phyloP scores from a whole-genome alignment of 2,888 invertebrate genomes.

The Lepidocyrtoides sp. region DNA sequence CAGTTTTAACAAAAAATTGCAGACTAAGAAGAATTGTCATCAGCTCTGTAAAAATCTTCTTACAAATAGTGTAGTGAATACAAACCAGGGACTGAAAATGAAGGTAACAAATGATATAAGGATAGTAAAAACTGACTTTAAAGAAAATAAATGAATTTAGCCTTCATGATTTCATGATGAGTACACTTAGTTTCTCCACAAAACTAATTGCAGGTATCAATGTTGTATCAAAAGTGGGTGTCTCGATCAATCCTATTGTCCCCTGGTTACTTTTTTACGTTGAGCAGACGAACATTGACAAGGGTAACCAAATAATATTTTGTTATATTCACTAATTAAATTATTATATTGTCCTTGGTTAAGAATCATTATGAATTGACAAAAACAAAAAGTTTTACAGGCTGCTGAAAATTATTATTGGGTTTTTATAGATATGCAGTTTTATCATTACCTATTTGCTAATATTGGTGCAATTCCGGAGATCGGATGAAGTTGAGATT shows the following conservation, averaged over 20 bases:
- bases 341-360: too few species aligned
- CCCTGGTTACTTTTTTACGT: constrained; percentile 14
- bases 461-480: constrained; percentile 44
- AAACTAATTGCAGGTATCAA: not conserved
- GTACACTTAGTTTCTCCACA: not conserved
- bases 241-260: not conserved
- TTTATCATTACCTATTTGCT: constrained; percentile 29
- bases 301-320: constrained; percentile 1
- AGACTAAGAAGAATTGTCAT: not conserved
- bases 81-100: too few species aligned
- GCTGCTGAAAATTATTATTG: not conserved
- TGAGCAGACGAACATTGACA: constrained; percentile 29
- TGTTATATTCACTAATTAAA: too few species aligned
- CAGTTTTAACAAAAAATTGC: too few species aligned
- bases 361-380: too few species aligned
- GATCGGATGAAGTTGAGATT: not conserved
- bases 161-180: too few species aligned
- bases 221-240: not conserved
- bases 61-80: too few species aligned
- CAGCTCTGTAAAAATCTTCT: constrained; percentile 20
- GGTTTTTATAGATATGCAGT: not conserved
- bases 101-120: too few species aligned
- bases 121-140: too few species aligned
- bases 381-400: too few species aligned
- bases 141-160: too few species aligned